Evolutionary conservation across 2,797 vertebrate genomes (phyloP).

Genomic region (Aythya fuligula): DNA sequence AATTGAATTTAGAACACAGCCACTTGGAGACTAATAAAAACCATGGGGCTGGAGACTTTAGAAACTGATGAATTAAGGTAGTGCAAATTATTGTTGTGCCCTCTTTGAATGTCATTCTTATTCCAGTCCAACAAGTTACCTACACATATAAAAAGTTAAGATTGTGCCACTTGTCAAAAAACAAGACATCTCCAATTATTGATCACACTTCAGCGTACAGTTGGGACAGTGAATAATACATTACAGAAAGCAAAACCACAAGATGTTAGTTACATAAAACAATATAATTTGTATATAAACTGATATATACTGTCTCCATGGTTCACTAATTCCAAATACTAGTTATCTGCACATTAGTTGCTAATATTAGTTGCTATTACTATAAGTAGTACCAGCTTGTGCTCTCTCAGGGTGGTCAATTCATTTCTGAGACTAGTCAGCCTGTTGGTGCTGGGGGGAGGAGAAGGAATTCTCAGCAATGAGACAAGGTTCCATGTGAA

Average conservation of each 20-base stretch:
- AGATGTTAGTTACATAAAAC: constrained; percentile 79
- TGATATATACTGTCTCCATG: constrained; percentile 78
- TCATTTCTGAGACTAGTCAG: constrained; percentile 65
- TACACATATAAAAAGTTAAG: constrained; percentile 56
- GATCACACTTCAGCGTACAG: constrained; percentile 67
- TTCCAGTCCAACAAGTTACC: constrained; percentile 61
- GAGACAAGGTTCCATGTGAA: constrained; percentile 17
- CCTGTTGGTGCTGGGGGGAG: constrained; percentile 48
- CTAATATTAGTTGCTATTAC: constrained; percentile 72
- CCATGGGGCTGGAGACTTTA: constrained; percentile 25
- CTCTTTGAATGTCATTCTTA: constrained; percentile 49
- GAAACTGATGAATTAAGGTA: constrained; percentile 30
- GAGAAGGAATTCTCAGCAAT: constrained; percentile 46
- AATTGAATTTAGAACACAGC: neutral
- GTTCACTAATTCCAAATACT: constrained; percentile 77
- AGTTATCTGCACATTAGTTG: constrained; percentile 76
- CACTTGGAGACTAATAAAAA: constrained; percentile 49
- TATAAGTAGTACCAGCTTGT: constrained; percentile 72
- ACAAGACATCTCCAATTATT: constrained; percentile 65
- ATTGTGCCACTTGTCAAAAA: constrained; percentile 70
- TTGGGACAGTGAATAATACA: constrained; percentile 68
- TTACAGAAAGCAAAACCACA: constrained; percentile 77
- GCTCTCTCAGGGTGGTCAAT: constrained; percentile 70
- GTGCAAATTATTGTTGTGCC: neutral
- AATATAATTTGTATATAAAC: constrained; percentile 76